Evolutionary conservation across 2,888 invertebrate genomes (phyloP).

Genomic region (Linyphia triangularis): DNA sequence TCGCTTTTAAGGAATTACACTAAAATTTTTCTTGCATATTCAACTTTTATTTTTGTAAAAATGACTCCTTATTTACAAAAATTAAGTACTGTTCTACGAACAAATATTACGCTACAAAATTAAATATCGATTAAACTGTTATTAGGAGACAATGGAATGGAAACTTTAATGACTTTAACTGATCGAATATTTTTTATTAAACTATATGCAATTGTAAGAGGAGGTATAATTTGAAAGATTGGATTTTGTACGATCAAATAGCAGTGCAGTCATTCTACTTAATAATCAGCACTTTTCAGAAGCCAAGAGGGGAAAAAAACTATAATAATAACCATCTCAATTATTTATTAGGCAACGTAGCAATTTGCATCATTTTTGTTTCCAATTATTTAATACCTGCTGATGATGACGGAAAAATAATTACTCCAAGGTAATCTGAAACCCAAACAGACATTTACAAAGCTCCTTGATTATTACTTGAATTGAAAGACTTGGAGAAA

Average conservation of each 20-base stretch:
- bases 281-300: slow-evolving; percentile 5
- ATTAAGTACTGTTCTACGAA: too few relatives aligned
- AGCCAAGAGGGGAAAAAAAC: neutral
- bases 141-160: too few relatives aligned
- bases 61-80: too few relatives aligned
- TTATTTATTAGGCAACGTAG: slow-evolving; percentile 58
- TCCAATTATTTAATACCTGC: slow-evolving; percentile 69
- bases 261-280: neutral
- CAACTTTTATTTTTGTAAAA: too few relatives aligned
- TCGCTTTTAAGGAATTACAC: too few relatives aligned
- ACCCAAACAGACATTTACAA: slow-evolving; percentile 74
- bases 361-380: slow-evolving; percentile 58
- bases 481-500: slow-evolving; percentile 12
- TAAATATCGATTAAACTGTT: too few relatives aligned
- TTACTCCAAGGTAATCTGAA: slow-evolving; percentile 65
- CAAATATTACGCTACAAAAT: too few relatives aligned
- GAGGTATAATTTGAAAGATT: slow-evolving; percentile 16
- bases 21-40: too few relatives aligned
- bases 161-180: too few relatives aligned
- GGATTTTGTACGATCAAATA: slow-evolving; percentile 9
- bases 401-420: slow-evolving; percentile 69
- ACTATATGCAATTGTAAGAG: too few relatives aligned
- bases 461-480: slow-evolving; percentile 66
- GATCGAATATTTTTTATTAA: too few relatives aligned
- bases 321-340: slow-evolving; percentile 33